Evolutionary conservation across 2,797 vertebrate species (phyloP).

Genomic region (Mionectes olivaceus): DNA sequence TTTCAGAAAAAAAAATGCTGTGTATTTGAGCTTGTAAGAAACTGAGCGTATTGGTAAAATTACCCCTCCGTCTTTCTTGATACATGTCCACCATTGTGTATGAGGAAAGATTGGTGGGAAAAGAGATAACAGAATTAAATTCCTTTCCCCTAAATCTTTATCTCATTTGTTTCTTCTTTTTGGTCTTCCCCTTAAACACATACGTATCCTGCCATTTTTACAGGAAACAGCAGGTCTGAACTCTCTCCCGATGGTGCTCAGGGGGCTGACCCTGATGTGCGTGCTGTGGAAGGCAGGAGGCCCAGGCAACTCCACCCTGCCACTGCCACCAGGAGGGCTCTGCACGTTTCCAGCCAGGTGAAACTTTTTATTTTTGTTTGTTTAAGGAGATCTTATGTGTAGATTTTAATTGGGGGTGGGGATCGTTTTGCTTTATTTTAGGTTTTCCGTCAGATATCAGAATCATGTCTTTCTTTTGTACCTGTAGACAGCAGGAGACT

Average conservation of each 20-base stretch:
- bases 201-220: background rate
- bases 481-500: background rate
- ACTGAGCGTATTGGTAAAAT: background rate
- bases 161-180: background rate
- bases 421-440: background rate
- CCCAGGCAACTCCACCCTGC: background rate
- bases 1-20: background rate
- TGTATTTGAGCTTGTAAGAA: background rate
- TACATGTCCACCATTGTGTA: background rate
- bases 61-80: background rate
- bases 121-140: background rate
- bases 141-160: background rate
- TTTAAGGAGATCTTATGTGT: background rate
- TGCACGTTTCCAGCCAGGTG: background rate
- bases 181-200: background rate
- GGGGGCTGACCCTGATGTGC: background rate
- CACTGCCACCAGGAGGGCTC: background rate
- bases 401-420: background rate
- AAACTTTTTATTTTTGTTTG: background rate
- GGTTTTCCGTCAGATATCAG: background rate
- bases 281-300: background rate
- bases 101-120: background rate
- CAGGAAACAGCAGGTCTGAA: background rate
- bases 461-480: background rate
- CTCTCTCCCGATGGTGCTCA: accelerated